These are phyloP conservation scores for Boloria selene DNA, from an alignment of 2,888 invertebrate species.

Conservation along the genomic window DNA sequence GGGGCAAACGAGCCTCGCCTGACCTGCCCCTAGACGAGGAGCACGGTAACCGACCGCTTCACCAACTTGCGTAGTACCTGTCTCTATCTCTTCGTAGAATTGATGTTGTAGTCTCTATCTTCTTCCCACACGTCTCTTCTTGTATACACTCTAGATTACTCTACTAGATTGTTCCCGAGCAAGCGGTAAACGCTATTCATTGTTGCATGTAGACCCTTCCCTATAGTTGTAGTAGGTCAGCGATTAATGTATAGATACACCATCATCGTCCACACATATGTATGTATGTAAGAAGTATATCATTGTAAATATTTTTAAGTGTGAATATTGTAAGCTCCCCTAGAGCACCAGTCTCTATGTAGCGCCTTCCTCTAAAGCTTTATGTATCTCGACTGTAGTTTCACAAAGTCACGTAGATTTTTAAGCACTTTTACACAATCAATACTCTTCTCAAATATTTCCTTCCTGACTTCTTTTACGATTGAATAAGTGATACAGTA, in stretches of 20 bases:
- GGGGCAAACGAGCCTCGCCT: constrained; percentile 86
- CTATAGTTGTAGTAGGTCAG: too few species aligned
- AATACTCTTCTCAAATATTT: too few species aligned
- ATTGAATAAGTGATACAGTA: too few species aligned
- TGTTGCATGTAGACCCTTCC: too few species aligned
- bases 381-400: constrained; percentile 7
- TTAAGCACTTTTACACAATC: not conserved
- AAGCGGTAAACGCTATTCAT: too few species aligned
- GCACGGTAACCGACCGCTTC: constrained; percentile 59
- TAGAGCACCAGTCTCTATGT: not conserved
- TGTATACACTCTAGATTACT: not conserved
- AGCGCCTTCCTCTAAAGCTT: constrained; percentile 9
- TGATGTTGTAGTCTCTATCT: constrained; percentile 11
- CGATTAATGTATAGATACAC: too few species aligned
- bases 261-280: too few species aligned
- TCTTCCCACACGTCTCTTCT: not conserved
- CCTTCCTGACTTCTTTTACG: too few species aligned
- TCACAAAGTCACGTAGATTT: not conserved
- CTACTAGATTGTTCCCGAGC: too few species aligned
- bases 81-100: constrained; percentile 2
- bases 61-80: constrained; percentile 15
- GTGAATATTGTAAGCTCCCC: too few species aligned
- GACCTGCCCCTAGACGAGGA: constrained; percentile 54
- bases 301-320: not conserved
- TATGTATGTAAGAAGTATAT: too few species aligned